Conservation (phyloP, 2,797 vertebrate species). For the Falco novaeseelandiae region DNA sequence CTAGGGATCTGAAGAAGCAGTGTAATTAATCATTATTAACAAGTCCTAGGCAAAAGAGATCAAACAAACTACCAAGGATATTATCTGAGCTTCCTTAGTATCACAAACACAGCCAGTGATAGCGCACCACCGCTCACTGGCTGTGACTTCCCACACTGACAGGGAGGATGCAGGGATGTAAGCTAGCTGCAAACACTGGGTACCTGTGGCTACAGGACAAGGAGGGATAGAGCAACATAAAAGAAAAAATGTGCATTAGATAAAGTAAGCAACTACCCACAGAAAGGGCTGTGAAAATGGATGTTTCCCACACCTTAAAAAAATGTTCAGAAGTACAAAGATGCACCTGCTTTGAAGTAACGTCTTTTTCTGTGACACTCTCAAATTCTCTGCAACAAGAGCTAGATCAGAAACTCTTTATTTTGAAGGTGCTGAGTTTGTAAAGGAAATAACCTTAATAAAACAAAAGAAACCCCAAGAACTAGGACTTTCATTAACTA, state of each 20-base stretch:
- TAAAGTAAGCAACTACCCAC: not conserved
- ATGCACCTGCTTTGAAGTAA: not conserved
- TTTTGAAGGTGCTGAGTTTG: not conserved
- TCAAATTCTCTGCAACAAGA: not conserved
- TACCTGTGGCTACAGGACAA: not conserved
- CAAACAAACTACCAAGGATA: not conserved
- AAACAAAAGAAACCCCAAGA: not conserved
- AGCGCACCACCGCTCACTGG: accelerated
- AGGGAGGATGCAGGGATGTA: not conserved
- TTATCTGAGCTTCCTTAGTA: not conserved
- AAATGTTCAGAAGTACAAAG: not conserved
- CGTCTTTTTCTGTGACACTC: not conserved
- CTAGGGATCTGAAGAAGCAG: not conserved
- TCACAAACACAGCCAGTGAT: accelerated
- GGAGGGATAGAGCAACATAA: not conserved
- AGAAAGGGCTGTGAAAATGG: not conserved
- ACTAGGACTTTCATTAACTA: not conserved
- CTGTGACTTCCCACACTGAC: not conserved
- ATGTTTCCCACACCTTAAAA: not conserved
- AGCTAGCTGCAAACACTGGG: not conserved
- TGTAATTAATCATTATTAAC: not conserved
- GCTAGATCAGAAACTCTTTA: not conserved
- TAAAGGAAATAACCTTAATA: not conserved
- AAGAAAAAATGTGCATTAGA: not conserved
- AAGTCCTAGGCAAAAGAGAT: not conserved